Evolutionary conservation across 2,888 invertebrate species (phyloP), one percentile per base, ranked within the genome.

Genomic region (Drosophila robusta): DNA sequence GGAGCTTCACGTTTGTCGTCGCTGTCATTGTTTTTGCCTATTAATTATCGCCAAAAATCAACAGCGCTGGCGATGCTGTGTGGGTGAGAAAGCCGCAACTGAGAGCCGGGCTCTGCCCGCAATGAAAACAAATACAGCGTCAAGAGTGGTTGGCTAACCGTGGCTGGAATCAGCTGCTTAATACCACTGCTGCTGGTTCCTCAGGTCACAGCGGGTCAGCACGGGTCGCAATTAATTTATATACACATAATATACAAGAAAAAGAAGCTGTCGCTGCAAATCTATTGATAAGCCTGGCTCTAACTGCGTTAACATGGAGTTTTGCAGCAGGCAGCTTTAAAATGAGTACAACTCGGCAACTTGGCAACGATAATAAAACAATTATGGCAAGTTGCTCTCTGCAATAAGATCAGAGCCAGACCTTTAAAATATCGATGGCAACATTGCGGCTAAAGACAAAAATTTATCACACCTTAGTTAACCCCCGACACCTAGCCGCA

Each of bases 391-490:
- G 55, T 73, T 57, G 69, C 72, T 66, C 72, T 61, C 45, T 64
- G 61, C 64, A 67, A 63, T 56, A 47, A 65, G 61, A 62, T 66
- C 57, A 81, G 42, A 61, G 36, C 39, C 8, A 46, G 80, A 72
- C 78, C 76, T 80, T 78, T 78, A 44, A 54, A 74, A 63, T 78
- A 75, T 78, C 75, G 74, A 78, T 75, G 51, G 58, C 38, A 62
- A 75, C 68, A n/a, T n/a, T n/a, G n/a, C n/a, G n/a, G n/a, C n/a
- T n/a, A n/a, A n/a, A 73, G 66, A 75, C 72, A 77, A 80, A 87
- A 82, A 89, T 89, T 89, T 87, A 86, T 86, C 86, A 86, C 86
- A 89, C 86, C 86, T 86, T 86, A 89, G 89, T 86, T 86, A 89
- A 86, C 86, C 86, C 85, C 71, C 85, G 81, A 87, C 86, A 86